phyloP scores from a whole-genome alignment of 2,113 vertebrate genomes.

The Chionis minor region DNA sequence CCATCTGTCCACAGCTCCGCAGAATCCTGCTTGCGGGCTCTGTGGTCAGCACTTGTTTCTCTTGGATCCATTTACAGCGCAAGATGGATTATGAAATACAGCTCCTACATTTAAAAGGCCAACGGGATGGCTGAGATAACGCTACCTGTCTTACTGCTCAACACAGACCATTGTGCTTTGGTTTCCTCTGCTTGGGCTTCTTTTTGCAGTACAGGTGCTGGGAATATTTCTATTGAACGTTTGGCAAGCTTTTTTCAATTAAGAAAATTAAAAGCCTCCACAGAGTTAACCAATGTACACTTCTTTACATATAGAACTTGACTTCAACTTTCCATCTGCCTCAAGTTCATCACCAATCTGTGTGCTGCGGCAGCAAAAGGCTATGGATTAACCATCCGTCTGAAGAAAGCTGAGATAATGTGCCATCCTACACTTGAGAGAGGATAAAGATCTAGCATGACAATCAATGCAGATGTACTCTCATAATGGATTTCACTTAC shows the following conservation, averaged over 20 bases:
- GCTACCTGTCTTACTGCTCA: not conserved
- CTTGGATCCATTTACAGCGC: not conserved
- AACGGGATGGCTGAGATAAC: not conserved
- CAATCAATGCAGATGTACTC: conserved; percentile 62
- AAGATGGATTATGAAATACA: conserved; percentile 12
- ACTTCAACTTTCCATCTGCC: conserved; percentile 32
- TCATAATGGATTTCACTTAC: conserved; percentile 69
- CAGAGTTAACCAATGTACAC: not conserved
- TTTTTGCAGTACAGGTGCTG: not conserved
- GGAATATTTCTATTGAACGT: not conserved
- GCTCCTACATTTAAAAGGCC: not conserved
- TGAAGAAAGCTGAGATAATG: conserved; percentile 57
- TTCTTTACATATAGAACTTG: conserved; percentile 17
- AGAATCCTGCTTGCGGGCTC: not conserved
- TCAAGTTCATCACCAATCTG: conserved; percentile 16
- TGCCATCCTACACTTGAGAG: conserved; percentile 37
- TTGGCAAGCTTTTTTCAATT: not conserved
- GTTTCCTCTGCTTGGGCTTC: not conserved
- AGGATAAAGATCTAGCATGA: conserved; percentile 51
- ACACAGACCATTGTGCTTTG: not conserved
- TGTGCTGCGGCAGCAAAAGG: conserved; percentile 65
- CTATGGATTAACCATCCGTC: conserved; percentile 61
- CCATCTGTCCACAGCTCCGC: not conserved
- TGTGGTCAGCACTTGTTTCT: not conserved
- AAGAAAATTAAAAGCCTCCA: conserved; percentile 24